Evolutionary conservation across 2,113 vertebrate genomes (phyloP), one percentile per base, ranked within the genome.

Genomic region (Elephas maximus): DNA sequence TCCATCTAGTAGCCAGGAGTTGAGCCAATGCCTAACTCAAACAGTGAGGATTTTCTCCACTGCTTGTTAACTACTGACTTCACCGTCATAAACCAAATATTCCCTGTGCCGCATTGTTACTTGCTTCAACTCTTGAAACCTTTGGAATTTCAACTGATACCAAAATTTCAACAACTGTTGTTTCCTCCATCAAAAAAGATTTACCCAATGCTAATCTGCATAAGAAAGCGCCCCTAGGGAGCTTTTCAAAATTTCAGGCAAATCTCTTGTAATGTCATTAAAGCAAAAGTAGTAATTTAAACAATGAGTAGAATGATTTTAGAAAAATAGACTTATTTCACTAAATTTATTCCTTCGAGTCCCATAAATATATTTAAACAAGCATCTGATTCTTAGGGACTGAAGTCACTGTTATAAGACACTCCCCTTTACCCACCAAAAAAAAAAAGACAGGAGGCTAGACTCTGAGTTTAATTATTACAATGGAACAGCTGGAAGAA

Each of bases 331-430:
- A 41, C 44, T 82, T 84, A 93, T 83, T 96, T 88, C 77, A 88
- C 81, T 86, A 96, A 79, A 82, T 95, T 78, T 92, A 95, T 92
- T 97, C 96, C 97, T 97, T 88, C 41, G 18, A 85, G 96, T 88
- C 65, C 37, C 87, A 96, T 94, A 96, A 97, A 95, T 93, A 95
- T 83, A 97, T 96, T 96, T 90, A 94, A 97, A 97, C 44, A 90
- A 96, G 95, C n/a, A 88, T 85, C 83, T 93, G 65, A 97, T 94
- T 96, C 92, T 94, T 94, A 93, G 48, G 30, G 20, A 88, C 74
- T 96, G 88, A 97, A 95, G 77, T 97, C 93, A 91, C 81, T 51
- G 67, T 92, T 95, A 78, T 44, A 85, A 89, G 96, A 96, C 48
- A 86, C 30, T 79, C 8, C 20, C 2, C 15, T 15, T 15, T n/a